Conservation (phyloP, 2,113 vertebrate species). For the Pithys albifrons region DNA sequence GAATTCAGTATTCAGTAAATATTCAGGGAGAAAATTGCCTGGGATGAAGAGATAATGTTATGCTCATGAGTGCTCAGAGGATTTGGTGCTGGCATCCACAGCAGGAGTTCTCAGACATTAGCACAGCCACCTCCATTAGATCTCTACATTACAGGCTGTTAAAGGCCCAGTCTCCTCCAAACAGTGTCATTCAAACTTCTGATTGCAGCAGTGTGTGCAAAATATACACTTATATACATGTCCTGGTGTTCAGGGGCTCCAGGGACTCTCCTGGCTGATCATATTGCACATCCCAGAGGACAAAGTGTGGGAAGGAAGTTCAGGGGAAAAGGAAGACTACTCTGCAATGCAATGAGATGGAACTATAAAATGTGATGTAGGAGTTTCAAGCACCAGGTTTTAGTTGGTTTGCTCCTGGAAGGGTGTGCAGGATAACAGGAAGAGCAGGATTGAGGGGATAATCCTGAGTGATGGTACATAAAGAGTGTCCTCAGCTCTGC, state of each 20-base stretch:
- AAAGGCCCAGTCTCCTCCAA: not conserved
- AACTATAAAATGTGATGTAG: not conserved
- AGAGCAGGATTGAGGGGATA: not conserved
- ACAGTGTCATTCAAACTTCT: not conserved
- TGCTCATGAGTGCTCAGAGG: not conserved
- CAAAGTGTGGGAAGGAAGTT: not conserved
- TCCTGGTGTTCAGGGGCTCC: not conserved
- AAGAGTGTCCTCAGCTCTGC: not conserved
- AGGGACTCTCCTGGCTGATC: not conserved
- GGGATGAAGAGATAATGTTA: not conserved
- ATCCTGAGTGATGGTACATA: too few relatives aligned
- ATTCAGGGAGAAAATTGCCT: not conserved
- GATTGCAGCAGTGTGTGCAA: not conserved
- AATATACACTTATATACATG: not conserved
- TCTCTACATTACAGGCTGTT: not conserved
- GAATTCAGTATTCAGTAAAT: not conserved
- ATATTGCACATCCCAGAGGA: not conserved
- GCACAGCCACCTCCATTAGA: not conserved
- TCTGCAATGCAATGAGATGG: not conserved
- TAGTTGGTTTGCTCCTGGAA: not conserved
- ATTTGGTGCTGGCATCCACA: not conserved
- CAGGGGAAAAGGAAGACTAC: not conserved
- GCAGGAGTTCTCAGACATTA: not conserved
- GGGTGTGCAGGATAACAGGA: fast-evolving
- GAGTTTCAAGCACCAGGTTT: not conserved